A percentile compares a stretch with the other conserved stretches of the same genome.
Evolutionary conservation across 2,888 invertebrate genomes (phyloP).

Genomic region (Morpho deidamia): DNA sequence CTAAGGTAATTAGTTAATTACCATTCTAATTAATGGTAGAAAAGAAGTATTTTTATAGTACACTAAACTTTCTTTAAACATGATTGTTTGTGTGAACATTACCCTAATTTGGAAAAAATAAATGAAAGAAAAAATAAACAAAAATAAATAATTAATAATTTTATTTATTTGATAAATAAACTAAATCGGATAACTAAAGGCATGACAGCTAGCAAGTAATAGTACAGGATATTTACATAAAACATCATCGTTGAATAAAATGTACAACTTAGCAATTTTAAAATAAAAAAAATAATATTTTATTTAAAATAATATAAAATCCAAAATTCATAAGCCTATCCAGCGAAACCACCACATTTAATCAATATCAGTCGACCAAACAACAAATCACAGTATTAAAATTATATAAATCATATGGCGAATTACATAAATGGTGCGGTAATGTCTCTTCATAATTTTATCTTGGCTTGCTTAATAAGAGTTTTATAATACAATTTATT

Average conservation of each 20-base stretch:
- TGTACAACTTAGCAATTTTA: conserved; percentile 66
- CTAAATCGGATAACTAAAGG: conserved; percentile 67
- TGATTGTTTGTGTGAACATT: too few relatives aligned
- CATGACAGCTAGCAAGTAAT: conserved; percentile 62
- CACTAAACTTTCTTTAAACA: too few relatives aligned
- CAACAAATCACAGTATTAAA: conserved; percentile 47
- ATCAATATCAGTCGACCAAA: conserved; percentile 53
- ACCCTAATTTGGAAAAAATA: conserved; percentile 29
- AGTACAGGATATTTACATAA: conserved; percentile 67
- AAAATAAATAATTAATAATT: conserved; percentile 56
- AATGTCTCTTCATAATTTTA: conserved; percentile 10
- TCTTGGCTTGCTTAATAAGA: conserved; percentile 1
- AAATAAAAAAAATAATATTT: conserved; percentile 41
- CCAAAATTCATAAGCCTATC: conserved; percentile 30
- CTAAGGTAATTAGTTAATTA: too few relatives aligned
- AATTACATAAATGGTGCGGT: conserved; percentile 21
- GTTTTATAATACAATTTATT: conserved; percentile 25
- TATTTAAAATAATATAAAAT: conserved; percentile 19
- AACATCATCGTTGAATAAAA: conserved; percentile 56
- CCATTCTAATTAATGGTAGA: too few relatives aligned
- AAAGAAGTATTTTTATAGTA: too few relatives aligned
- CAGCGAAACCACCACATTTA: conserved; percentile 39
- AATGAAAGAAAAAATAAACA: conserved; percentile 39
- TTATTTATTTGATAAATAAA: conserved; percentile 73
- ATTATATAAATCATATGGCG: conserved; percentile 40